Evolutionary conservation across 2,113 vertebrate genomes (phyloP), one percentile per base, ranked within the genome.

Genomic region (Argyrosomus japonicus): DNA sequence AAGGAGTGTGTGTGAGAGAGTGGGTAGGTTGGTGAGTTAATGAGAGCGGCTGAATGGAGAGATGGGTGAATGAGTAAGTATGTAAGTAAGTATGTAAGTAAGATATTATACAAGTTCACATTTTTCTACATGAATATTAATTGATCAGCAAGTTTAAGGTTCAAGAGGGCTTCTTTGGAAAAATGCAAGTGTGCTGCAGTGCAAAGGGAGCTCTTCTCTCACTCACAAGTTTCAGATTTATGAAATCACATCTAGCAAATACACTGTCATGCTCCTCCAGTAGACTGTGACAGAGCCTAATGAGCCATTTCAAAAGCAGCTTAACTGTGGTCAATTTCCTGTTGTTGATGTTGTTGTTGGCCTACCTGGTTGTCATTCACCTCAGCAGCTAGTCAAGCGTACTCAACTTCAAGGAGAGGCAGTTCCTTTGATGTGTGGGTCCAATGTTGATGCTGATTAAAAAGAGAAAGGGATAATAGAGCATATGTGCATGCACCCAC

Each of bases 311-410:
- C 68, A 67, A 67, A 76, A 84, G 72, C 81, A 80, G 50, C 83
- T 82, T 82, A 87, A 76, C 63, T 74, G 67, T 86, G 84, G 82
- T 89, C 76, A 90, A 67, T 81, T 80, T 81, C 77, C 76, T 80
- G 68, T 75, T 87, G 71, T 84, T 80, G 77, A 51, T 61, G 47
- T 69, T 82, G 70, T 83, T 87, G 67, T 71, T 80, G 75, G 70
- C 45, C 67, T 79, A 85, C 82, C 78, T 87, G 79, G 70, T 86
- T 92, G 83, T 88, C 88, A 86, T 81, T 88, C 80, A 81, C 72
- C 77, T 75, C 68, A 68, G 73, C 75, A 74, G 60, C 80, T 48
- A 88, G 81, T 87, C 83, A 69, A 88, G 89, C 58, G 3, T 77
- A 45, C 68, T 87, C 68, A 50, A 65, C 84, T 88, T 91, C 83